A percentile compares a stretch with the other conserved stretches of the same genome.
Evolutionary conservation across 2,888 invertebrate species (phyloP).

Genomic region (Hemithea aestivaria): DNA sequence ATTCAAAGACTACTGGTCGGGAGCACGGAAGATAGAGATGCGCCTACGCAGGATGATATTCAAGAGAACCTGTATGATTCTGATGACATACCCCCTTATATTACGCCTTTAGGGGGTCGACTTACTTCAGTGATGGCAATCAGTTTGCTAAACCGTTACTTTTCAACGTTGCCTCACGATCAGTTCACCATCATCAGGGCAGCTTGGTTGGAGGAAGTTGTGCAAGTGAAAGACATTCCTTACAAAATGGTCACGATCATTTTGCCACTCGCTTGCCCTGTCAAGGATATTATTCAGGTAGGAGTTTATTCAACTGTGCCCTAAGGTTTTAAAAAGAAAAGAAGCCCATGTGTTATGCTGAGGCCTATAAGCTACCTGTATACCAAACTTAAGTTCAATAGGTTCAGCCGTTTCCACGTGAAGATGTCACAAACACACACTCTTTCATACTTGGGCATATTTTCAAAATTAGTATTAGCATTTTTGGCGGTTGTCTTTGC

Average conservation of each 20-base stretch:
- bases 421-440: too few relatives aligned
- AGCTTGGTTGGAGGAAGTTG: slow-evolving; percentile 56
- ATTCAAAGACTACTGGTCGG: slow-evolving; percentile 79
- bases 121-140: slow-evolving; percentile 81
- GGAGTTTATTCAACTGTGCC: too few relatives aligned
- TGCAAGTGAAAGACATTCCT: not conserved
- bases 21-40: slow-evolving; percentile 70
- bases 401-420: too few relatives aligned
- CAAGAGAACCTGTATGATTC: slow-evolving; percentile 73
- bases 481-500: too few relatives aligned
- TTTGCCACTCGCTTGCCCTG: slow-evolving; percentile 88
- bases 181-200: slow-evolving; percentile 81
- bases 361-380: too few relatives aligned
- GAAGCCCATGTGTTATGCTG: too few relatives aligned
- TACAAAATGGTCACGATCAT: slow-evolving; percentile 72
- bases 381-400: too few relatives aligned
- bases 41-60: slow-evolving; percentile 76
- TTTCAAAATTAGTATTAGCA: too few relatives aligned
- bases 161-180: slow-evolving; percentile 87
- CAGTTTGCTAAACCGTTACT: slow-evolving; percentile 88
- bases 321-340: too few relatives aligned
- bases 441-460: too few relatives aligned
- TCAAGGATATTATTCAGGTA: slow-evolving; percentile 85
- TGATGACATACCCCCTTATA: slow-evolving; percentile 74
- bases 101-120: slow-evolving; percentile 55